Conservation (phyloP, 2,113 vertebrate species). For the Eretmodus cyanostictus region DNA sequence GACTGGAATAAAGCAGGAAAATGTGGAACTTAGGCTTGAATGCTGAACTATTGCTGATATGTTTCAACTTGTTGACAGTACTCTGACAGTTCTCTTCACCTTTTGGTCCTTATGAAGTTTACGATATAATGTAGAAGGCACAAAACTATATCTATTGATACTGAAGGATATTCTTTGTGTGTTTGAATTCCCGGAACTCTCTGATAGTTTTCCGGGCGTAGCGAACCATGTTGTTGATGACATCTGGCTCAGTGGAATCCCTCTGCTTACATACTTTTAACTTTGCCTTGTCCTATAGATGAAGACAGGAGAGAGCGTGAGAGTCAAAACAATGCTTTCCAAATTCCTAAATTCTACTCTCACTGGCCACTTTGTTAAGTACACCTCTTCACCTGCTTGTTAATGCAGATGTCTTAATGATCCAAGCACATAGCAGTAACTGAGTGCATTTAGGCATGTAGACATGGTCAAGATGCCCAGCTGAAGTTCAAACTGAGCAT, state of each 20-base stretch:
- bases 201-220: conserved; percentile 84
- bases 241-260: conserved; percentile 73
- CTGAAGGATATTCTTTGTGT: conserved; percentile 89
- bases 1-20: background rate
- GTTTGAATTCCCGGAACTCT: conserved; percentile 86
- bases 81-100: background rate
- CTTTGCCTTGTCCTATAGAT: conserved; percentile 82
- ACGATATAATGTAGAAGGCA: background rate
- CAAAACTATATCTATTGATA: background rate
- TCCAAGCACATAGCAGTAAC: background rate
- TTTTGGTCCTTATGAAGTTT: background rate
- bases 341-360: background rate
- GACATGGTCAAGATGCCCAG: background rate
- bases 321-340: background rate
- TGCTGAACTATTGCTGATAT: background rate
- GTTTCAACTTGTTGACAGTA: background rate
- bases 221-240: conserved; percentile 78
- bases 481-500: background rate
- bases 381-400: background rate
- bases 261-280: conserved; percentile 78
- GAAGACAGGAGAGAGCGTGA: background rate
- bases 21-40: background rate
- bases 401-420: background rate
- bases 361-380: background rate
- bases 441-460: background rate